Conservation (phyloP, 2,888 invertebrate genomes). For the Serripes groenlandicus region DNA sequence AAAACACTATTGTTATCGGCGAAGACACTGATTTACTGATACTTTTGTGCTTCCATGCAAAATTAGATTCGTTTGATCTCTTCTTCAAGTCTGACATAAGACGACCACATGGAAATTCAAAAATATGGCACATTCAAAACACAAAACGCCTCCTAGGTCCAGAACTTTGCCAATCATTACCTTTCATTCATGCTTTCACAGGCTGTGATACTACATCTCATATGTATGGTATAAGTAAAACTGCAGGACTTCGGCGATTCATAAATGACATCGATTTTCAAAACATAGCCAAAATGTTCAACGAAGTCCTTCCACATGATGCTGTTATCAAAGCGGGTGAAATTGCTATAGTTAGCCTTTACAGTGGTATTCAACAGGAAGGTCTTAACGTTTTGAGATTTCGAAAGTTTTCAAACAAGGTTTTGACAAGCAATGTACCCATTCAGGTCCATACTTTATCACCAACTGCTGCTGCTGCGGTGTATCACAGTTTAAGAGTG, state of each 20-base stretch:
- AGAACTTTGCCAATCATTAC: constrained; percentile 38
- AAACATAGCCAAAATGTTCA: too few species aligned
- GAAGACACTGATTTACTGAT: constrained; percentile 77
- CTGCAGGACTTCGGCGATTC: constrained; percentile 28
- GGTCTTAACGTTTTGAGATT: too few species aligned
- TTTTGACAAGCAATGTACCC: too few species aligned
- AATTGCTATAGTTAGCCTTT: too few species aligned
- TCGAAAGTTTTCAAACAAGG: too few species aligned
- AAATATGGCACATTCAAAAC: constrained; percentile 62
- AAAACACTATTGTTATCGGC: constrained; percentile 64
- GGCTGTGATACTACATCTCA: constrained; percentile 71
- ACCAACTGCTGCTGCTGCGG: constrained; percentile 68
- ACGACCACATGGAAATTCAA: neutral
- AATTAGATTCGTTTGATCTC: constrained; percentile 31
- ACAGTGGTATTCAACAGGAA: too few species aligned
- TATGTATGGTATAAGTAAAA: constrained; percentile 62
- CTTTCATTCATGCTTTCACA: constrained; percentile 63
- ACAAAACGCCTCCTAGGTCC: constrained; percentile 40
- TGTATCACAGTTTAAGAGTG: constrained; percentile 64
- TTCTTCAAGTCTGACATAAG: constrained; percentile 53
- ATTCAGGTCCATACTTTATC: constrained; percentile 66
- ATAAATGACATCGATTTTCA: neutral
- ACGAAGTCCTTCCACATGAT: too few species aligned
- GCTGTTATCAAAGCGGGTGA: too few species aligned
- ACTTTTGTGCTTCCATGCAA: constrained; percentile 66